These are phyloP conservation scores for Aphyosemion australe DNA, from an alignment of 2,113 vertebrate genomes.

Conservation along the genomic window DNA sequence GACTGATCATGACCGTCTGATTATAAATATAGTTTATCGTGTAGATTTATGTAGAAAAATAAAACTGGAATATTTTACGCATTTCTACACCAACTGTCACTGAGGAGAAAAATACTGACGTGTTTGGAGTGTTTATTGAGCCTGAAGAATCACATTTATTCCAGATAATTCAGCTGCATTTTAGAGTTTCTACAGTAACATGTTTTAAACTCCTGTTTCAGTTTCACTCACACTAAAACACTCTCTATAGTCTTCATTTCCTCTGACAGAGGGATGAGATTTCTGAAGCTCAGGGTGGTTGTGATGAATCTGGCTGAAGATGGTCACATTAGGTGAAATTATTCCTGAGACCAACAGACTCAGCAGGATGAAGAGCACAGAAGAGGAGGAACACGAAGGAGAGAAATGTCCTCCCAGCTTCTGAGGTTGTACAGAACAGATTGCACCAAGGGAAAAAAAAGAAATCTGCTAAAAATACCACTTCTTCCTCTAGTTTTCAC, in stretches of 20 bases:
- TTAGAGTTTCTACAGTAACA: background rate
- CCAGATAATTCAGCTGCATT: background rate
- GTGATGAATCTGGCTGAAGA: conserved; percentile 24
- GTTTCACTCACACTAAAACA: background rate
- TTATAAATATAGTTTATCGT: background rate
- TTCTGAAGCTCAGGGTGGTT: background rate
- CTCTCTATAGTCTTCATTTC: background rate
- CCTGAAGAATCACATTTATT: too few relatives aligned
- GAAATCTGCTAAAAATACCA: conserved; percentile 73
- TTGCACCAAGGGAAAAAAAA: conserved; percentile 56
- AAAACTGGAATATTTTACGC: too few relatives aligned
- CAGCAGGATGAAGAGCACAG: conserved; percentile 29
- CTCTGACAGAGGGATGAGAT: too few relatives aligned
- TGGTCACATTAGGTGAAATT: conserved; percentile 66
- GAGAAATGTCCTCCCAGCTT: conserved; percentile 40
- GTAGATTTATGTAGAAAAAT: too few relatives aligned
- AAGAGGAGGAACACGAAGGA: conserved; percentile 5
- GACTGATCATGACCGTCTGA: too few relatives aligned
- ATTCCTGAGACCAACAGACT: conserved; percentile 51
- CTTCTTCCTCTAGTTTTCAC: conserved; percentile 60
- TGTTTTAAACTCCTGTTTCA: background rate
- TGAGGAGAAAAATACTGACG: too few relatives aligned
- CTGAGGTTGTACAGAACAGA: conserved; percentile 64
- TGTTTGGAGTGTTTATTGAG: too few relatives aligned
- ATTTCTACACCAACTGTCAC: too few relatives aligned